Evolutionary conservation across 2,888 invertebrate species (phyloP).

Genomic region (Pristionchus japonicus): DNA sequence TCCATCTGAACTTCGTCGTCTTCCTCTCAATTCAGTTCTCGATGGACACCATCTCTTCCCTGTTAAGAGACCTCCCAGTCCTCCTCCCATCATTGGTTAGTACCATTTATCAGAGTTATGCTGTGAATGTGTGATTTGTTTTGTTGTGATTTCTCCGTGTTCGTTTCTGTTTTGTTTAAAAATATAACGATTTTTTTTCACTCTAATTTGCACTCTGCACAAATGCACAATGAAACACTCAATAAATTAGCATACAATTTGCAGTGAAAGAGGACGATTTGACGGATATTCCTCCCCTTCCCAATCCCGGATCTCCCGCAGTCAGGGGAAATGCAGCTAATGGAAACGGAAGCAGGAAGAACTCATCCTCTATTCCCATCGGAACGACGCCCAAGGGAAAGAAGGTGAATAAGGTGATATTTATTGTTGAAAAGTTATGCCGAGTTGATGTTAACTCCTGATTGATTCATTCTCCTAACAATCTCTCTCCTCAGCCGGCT

Average conservation of each 20-base stretch:
- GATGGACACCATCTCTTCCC: conserved; percentile 78
- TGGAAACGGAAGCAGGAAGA: neutral
- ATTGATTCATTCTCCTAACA: no score
- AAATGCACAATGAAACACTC: no score
- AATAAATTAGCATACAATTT: no score
- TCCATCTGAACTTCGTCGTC: conserved; percentile 88
- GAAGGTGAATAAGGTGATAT: neutral
- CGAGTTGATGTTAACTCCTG: no score
- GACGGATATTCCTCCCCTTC: neutral
- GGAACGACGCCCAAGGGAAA: neutral
- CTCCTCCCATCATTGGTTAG: conserved; percentile 60
- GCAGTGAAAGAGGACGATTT: conserved; percentile 31
- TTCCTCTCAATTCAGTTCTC: conserved; percentile 91
- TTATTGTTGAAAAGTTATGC: neutral
- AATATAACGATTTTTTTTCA: no score
- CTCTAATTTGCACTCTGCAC: no score
- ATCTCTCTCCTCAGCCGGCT: neutral
- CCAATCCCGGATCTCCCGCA: neutral
- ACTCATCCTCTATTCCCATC: neutral
- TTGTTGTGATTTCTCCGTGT: no score
- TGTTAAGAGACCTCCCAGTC: conserved; percentile 62
- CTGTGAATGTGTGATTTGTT: no score
- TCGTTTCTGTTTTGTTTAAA: no score
- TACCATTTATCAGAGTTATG: neutral
- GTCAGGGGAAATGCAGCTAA: neutral